A percentile compares a stretch with the other conserved stretches of the same genome.
Conservation (phyloP, 2,888 invertebrate genomes). For the Eupithecia subumbrata region DNA sequence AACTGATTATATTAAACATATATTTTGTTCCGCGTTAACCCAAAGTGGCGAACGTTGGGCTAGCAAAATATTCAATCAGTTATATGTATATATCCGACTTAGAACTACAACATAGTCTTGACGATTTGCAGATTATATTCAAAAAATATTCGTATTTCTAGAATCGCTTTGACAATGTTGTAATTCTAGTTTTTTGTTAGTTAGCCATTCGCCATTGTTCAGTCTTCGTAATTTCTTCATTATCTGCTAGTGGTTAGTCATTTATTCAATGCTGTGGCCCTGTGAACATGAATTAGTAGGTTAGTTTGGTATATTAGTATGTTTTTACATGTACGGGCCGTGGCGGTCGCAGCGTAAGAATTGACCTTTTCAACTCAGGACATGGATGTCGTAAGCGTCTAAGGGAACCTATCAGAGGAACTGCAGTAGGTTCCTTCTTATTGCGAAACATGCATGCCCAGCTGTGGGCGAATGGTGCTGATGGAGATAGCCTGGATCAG, state of each 20-base stretch:
- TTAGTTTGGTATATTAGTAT: no score
- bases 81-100: constrained; percentile 13
- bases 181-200: constrained; percentile 44
- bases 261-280: constrained; percentile 29
- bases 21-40: background rate
- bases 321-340: no score
- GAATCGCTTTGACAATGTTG: constrained; percentile 27
- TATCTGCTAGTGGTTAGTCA: background rate
- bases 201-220: constrained; percentile 28
- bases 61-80: constrained; percentile 11
- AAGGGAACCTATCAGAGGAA: no score
- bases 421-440: no score
- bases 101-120: constrained; percentile 34
- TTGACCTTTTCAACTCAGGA: no score
- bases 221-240: constrained; percentile 28
- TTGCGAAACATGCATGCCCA: no score
- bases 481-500: no score
- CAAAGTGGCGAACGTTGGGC: background rate
- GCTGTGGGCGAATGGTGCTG: no score
- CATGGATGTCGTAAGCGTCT: no score
- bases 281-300: constrained; percentile 14
- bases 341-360: no score
- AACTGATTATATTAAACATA: constrained; percentile 28
- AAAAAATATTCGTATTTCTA: background rate
- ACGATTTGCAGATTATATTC: background rate